Percentiles rank a stretch among this genome's conserved stretches.
Conservation (phyloP, 2,113 vertebrate species). For the Spea bombifrons region DNA sequence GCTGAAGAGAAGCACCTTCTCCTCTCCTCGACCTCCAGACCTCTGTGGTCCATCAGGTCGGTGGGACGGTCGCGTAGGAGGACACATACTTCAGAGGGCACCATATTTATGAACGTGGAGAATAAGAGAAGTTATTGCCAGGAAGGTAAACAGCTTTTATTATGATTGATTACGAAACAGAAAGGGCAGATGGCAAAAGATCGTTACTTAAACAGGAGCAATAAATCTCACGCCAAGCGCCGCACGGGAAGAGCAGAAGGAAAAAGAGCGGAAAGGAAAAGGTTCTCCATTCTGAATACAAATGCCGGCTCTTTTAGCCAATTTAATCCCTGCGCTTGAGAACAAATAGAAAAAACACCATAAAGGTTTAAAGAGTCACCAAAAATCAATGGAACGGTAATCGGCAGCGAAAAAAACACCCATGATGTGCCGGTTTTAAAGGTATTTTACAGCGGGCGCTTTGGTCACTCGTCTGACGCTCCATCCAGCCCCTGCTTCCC, state of each 20-base stretch:
- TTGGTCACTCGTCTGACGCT: no score
- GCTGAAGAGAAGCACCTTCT: no score
- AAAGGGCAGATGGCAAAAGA: conserved; percentile 20
- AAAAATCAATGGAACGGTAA: no score
- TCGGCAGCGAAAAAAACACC: no score
- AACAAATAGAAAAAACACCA: background rate
- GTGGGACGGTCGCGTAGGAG: no score
- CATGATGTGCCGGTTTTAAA: no score
- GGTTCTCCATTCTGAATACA: background rate
- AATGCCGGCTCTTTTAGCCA: background rate
- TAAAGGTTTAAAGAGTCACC: no score
- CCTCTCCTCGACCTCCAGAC: no score
- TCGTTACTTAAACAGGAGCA: conserved; percentile 16
- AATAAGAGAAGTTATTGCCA: conserved; percentile 3
- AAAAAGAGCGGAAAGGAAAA: background rate
- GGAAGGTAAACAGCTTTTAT: conserved; percentile 10
- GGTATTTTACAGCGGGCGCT: no score
- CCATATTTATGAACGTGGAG: background rate
- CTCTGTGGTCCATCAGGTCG: no score
- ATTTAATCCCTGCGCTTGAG: background rate
- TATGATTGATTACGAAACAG: conserved; percentile 20
- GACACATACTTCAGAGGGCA: no score
- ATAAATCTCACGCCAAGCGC: conserved; percentile 4
- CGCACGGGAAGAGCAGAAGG: background rate
- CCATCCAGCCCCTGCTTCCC: no score